Conservation (phyloP, 2,113 vertebrate genomes). For the Dromas ardeola region DNA sequence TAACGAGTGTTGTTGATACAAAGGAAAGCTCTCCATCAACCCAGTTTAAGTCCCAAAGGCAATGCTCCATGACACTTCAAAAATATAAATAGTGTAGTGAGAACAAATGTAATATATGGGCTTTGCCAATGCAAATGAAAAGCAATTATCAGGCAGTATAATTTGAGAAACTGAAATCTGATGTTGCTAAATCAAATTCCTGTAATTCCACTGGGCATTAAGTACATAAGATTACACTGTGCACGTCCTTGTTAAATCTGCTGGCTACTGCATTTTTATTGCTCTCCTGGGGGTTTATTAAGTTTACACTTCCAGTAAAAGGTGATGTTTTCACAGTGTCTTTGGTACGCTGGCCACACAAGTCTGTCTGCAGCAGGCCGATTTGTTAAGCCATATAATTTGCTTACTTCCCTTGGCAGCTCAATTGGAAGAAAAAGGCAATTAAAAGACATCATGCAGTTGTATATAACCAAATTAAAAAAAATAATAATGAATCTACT, state of each 20-base stretch:
- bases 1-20: not conserved
- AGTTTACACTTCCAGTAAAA: conserved; percentile 71
- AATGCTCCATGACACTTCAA: conserved; percentile 33
- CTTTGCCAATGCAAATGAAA: conserved; percentile 70
- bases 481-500: conserved; percentile 9
- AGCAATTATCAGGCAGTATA: conserved; percentile 67
- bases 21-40: conserved; percentile 43
- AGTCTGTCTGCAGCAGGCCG: conserved; percentile 45
- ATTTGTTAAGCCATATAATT: conserved; percentile 51
- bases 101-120: conserved; percentile 59
- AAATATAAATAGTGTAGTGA: conserved; percentile 58
- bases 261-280: conserved; percentile 75
- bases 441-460: conserved; percentile 50
- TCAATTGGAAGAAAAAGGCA: conserved; percentile 7
- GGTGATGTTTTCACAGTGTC: conserved; percentile 63
- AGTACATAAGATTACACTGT: conserved; percentile 73
- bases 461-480: conserved; percentile 26
- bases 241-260: conserved; percentile 74
- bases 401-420: conserved; percentile 26
- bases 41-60: conserved; percentile 33
- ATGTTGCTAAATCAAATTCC: conserved; percentile 73
- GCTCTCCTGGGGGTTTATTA: conserved; percentile 72
- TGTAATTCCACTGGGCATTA: conserved; percentile 69
- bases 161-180: conserved; percentile 73
- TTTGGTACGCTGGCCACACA: conserved; percentile 49